Base-by-base conservation (phyloP, 2,888 invertebrate genomes). In the Odontocolon sp. region DNA sequence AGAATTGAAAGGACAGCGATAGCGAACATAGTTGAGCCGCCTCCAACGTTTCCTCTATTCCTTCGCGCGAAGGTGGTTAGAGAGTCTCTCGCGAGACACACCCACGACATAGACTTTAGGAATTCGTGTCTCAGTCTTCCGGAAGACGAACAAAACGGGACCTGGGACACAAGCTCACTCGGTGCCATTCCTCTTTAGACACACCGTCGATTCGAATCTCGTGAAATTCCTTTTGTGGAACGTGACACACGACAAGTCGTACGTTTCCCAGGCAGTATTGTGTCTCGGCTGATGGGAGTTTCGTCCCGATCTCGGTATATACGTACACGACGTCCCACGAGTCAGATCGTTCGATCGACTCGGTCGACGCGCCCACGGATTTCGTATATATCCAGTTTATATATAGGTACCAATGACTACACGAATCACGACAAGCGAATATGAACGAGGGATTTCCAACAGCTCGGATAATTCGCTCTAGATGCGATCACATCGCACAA, bases 401-500 rank as follows among this genome's bases (percentile, higher is more conserved):
- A 3, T 31, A 9, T 1, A 5, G 6, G 31, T 54, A 21, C 11
- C 21, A 31, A 40, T 40, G 45, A 54, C 54, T 28, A 45, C 26
- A 33, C 23, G 42, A 56, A 71, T 56, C 50, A 61, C 71, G 63
- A 50, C 63, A 40, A 63, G 57, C 38, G 56, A 68, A 56, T 71
- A 61, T 42, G 47, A 76, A 71, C 61, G 67, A 33, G 66, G 26
- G 50, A 71, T 14, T 45, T 57, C 47, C 67, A 72, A 67, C 71
- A 67, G 50, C 40, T 56, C 63, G 61, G 71, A 67, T 76, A 71
- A 76, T 76, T 71, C 56, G 67, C 66, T 75, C 69, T 61, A 38
- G 47, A 52, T 56, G 21, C 33, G 40, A 28, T 26, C 28, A 64
- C 16, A 64, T 38, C n/a, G 56, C 1, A 16, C 23, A 52, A 9